These are phyloP conservation scores for Rana temporaria DNA, from an alignment of 2,113 vertebrate genomes.

Conservation along the genomic window DNA sequence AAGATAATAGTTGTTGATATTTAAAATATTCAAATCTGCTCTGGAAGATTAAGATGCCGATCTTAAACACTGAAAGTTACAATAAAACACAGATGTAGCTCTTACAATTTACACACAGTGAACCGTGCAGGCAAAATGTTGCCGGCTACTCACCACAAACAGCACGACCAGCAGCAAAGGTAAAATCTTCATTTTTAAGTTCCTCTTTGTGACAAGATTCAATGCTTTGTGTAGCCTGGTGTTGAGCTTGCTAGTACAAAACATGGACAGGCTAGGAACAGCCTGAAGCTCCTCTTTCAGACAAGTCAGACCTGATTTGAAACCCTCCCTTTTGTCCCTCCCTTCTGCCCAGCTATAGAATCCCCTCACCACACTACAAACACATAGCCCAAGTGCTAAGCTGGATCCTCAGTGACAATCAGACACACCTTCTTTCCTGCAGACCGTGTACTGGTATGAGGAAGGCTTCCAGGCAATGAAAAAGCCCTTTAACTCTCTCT, in stretches of 20 bases:
- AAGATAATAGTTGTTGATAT: too few relatives aligned
- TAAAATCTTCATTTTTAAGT: constrained; percentile 22
- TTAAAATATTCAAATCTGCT: too few relatives aligned
- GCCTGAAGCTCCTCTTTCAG: constrained; percentile 7
- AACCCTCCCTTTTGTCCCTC: constrained; percentile 37
- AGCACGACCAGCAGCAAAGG: constrained; percentile 15
- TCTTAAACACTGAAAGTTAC: too few relatives aligned
- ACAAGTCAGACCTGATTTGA: constrained; percentile 47
- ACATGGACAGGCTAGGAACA: background rate
- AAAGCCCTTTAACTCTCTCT: constrained; percentile 24
- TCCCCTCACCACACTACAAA: constrained; percentile 23
- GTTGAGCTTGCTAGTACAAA: background rate
- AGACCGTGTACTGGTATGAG: background rate
- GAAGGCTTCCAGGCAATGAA: background rate
- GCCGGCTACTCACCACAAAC: constrained; percentile 3
- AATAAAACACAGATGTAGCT: too few relatives aligned
- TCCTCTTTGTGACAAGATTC: background rate
- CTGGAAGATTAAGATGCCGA: too few relatives aligned
- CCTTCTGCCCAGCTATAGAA: constrained; percentile 10
- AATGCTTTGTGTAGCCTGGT: background rate
- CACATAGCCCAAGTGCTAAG: background rate
- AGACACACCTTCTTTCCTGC: constrained; percentile 26
- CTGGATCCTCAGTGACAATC: constrained; percentile 23
- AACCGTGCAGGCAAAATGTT: too few relatives aligned
- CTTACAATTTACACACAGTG: too few relatives aligned